Conservation (phyloP, 1,140 invertebrate genomes). For the Kradibia gibbosae region DNA sequence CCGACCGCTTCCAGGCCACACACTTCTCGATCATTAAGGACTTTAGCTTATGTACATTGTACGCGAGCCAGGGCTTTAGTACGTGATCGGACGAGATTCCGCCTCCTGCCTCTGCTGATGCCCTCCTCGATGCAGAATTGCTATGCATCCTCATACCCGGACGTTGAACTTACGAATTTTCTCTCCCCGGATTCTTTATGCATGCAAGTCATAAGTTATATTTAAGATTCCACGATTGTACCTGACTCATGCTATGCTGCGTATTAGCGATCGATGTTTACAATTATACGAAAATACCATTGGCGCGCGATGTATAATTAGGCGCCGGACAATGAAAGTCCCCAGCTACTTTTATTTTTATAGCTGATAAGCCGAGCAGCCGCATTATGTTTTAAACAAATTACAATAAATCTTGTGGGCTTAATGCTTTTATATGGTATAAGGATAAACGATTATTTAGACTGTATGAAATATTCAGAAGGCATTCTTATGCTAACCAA, state of each 20-base stretch:
- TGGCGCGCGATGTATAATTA: too few species aligned
- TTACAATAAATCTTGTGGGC: not conserved
- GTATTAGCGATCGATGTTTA: not conserved
- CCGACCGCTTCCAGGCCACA: constrained; percentile 57
- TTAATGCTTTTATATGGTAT: not conserved
- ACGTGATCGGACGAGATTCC: not conserved
- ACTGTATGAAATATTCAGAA: constrained; percentile 7
- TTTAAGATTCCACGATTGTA: not conserved
- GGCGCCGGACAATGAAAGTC: too few species aligned
- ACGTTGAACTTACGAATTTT: not conserved
- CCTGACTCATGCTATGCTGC: not conserved
- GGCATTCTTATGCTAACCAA: not conserved
- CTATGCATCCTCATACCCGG: not conserved
- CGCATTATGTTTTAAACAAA: not conserved
- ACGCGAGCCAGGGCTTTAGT: not conserved
- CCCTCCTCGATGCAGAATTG: not conserved
- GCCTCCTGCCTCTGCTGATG: not conserved
- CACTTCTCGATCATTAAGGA: constrained; percentile 55
- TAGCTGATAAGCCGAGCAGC: too few species aligned
- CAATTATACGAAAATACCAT: not conserved
- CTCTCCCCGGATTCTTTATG: not conserved
- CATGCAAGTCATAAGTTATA: too few species aligned
- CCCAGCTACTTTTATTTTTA: too few species aligned
- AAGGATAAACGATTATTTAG: not conserved
- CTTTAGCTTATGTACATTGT: constrained; percentile 3